Conservation (phyloP, 2,113 vertebrate species). For the Elachura formosa region DNA sequence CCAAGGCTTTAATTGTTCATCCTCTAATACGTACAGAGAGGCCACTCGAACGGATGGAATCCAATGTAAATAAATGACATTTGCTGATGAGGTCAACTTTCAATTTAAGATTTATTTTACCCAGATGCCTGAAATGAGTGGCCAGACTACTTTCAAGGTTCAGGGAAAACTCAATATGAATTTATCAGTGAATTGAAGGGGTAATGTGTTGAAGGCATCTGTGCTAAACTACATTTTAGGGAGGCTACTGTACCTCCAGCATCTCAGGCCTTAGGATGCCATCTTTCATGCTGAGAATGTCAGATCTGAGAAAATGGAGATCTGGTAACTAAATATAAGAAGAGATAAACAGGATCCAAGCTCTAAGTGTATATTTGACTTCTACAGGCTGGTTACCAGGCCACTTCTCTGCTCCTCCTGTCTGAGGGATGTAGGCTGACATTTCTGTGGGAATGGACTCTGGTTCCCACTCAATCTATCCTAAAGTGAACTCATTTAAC, state of each 20-base stretch:
- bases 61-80: constrained; percentile 58
- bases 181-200: neutral
- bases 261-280: neutral
- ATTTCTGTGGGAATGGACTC: neutral
- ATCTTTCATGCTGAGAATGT: neutral
- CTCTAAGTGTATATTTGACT: neutral
- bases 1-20: constrained; percentile 7
- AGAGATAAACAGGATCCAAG: neutral
- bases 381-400: neutral
- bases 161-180: neutral
- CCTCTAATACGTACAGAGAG: neutral
- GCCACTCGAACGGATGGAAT: constrained; percentile 6
- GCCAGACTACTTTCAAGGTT: neutral
- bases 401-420: neutral
- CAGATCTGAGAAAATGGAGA: neutral
- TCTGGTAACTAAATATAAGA: neutral
- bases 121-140: constrained; percentile 33
- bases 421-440: neutral
- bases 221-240: neutral
- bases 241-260: neutral
- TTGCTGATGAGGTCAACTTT: constrained; percentile 31
- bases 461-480: neutral
- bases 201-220: neutral
- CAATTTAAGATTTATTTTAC: constrained; percentile 35
- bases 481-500: neutral